These are phyloP conservation scores for Menura novaehollandiae DNA, from an alignment of 2,113 vertebrate genomes.

Conservation along the genomic window DNA sequence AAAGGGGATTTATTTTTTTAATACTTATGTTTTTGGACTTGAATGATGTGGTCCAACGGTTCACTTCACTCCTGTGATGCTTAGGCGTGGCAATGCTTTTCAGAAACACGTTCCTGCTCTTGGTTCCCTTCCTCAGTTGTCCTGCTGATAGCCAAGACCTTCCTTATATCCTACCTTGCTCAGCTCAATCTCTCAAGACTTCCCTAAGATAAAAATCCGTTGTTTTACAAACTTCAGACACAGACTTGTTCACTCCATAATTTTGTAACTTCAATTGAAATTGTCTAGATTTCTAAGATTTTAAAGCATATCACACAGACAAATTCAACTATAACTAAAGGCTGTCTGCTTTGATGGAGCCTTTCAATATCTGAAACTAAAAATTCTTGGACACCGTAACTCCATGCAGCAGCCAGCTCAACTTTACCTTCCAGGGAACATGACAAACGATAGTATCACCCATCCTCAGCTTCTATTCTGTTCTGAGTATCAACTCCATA, in stretches of 20 bases:
- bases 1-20: not conserved
- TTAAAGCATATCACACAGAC: not conserved
- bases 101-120: not conserved
- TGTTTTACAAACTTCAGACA: not conserved
- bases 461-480: not conserved
- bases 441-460: not conserved
- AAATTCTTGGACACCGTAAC: not conserved
- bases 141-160: not conserved
- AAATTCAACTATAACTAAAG: not conserved
- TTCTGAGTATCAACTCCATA: not conserved
- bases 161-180: not conserved
- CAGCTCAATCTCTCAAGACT: not conserved
- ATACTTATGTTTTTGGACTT: not conserved
- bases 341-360: not conserved
- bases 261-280: not conserved
- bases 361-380: not conserved
- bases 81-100: not conserved
- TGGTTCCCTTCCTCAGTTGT: not conserved
- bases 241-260: not conserved
- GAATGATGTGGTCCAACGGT: not conserved
- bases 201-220: not conserved
- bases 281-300: not conserved
- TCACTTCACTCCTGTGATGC: not conserved
- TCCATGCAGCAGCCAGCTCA: not conserved
- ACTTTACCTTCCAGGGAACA: not conserved